These are phyloP conservation scores for Hippolais icterina DNA, from an alignment of 2,113 vertebrate genomes.

Conservation along the genomic window DNA sequence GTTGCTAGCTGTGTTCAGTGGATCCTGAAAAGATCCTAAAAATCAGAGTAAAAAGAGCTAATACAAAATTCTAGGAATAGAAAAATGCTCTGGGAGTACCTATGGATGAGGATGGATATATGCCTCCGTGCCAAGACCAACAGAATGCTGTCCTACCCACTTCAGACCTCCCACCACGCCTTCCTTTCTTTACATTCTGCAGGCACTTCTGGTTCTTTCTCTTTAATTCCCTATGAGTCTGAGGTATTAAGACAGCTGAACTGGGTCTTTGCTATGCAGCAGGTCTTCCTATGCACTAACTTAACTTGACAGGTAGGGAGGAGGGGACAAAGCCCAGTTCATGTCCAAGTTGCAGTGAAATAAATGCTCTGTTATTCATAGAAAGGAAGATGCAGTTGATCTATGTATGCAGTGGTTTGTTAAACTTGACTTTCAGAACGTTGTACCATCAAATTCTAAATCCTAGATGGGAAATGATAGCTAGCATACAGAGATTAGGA, in stretches of 20 bases:
- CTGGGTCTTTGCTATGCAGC: not conserved
- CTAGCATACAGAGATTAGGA: not conserved
- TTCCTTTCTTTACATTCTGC: not conserved
- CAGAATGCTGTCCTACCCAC: not conserved
- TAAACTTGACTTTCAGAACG: not conserved
- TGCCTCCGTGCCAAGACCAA: not conserved
- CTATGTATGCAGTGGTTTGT: not conserved
- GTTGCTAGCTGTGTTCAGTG: not conserved
- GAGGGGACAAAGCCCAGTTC: not conserved
- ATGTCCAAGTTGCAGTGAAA: not conserved
- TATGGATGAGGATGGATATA: not conserved
- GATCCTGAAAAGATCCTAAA: not conserved
- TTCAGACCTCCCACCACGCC: not conserved
- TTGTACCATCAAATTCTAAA: not conserved
- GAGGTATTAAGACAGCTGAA: not conserved
- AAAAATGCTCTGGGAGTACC: not conserved
- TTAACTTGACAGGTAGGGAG: not conserved
- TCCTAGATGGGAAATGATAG: not conserved
- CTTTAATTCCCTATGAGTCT: not conserved
- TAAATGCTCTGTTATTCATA: not conserved
- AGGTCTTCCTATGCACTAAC: not conserved
- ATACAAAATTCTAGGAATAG: not conserved
- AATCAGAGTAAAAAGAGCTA: not conserved
- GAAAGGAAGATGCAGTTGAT: not conserved
- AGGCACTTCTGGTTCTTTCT: not conserved